These are phyloP conservation scores for Latrodectus elegans DNA, from an alignment of 2,888 invertebrate species.

Conservation along the genomic window DNA sequence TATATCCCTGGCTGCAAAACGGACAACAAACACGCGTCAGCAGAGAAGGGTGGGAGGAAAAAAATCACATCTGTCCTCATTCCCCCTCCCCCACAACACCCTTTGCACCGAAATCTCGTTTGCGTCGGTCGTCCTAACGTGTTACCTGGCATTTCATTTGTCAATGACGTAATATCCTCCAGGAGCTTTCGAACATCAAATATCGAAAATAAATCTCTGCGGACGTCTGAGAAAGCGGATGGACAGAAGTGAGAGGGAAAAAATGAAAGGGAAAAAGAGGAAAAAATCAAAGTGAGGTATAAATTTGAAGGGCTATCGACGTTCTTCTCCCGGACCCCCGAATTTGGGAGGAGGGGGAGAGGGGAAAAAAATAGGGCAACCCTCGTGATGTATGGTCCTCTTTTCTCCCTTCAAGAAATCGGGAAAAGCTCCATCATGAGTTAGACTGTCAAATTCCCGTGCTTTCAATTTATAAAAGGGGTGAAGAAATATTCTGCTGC, in stretches of 20 bases:
- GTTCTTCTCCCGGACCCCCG: slow-evolving; percentile 5
- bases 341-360: slow-evolving; percentile 1
- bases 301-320: slow-evolving; percentile 55
- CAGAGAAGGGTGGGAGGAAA: too few species aligned
- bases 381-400: slow-evolving; percentile 37
- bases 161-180: slow-evolving; percentile 49
- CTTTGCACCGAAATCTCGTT: slow-evolving; percentile 36
- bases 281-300: slow-evolving; percentile 37
- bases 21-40: background rate
- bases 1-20: background rate
- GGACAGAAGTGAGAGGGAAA: slow-evolving; percentile 20
- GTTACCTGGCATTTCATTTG: slow-evolving; percentile 57
- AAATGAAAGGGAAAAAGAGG: slow-evolving; percentile 14
- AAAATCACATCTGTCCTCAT: slow-evolving; percentile 15
- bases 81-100: background rate
- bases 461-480: slow-evolving; percentile 56
- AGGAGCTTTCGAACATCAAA: slow-evolving; percentile 46
- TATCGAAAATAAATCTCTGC: slow-evolving; percentile 55
- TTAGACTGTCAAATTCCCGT: slow-evolving; percentile 51
- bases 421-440: slow-evolving; percentile 61
- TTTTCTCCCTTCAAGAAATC: slow-evolving; percentile 29
- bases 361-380: background rate
- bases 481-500: slow-evolving; percentile 28
- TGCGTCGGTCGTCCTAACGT: background rate
- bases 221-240: slow-evolving; percentile 24